Conservation (phyloP, 1,140 invertebrate genomes). For the Scylla paramamosain region DNA sequence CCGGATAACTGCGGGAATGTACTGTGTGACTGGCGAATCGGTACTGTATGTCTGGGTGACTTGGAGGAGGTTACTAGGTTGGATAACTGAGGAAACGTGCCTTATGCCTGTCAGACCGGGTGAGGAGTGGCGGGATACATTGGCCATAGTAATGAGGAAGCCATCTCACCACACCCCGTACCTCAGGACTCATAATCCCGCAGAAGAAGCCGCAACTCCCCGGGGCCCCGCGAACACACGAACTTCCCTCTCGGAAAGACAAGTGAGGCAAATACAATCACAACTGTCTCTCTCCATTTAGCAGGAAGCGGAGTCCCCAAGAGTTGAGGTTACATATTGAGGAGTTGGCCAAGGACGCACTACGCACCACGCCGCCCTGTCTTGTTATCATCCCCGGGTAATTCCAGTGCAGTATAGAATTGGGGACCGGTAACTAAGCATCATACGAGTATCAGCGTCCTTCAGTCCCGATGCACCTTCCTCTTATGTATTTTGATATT, state of each 20-base stretch:
- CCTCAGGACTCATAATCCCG: background rate
- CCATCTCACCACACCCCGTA: background rate
- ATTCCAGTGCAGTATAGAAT: background rate
- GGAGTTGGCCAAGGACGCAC: background rate
- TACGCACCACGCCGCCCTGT: background rate
- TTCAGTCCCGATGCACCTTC: too few relatives aligned
- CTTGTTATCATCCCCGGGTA: background rate
- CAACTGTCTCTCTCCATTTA: slow-evolving; percentile 11
- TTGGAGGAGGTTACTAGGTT: too few relatives aligned
- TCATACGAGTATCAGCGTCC: too few relatives aligned
- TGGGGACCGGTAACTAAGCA: too few relatives aligned
- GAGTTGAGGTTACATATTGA: background rate
- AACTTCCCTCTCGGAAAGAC: background rate
- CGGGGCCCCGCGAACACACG: background rate
- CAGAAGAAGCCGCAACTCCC: background rate
- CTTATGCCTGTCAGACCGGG: background rate
- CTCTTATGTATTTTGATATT: too few relatives aligned
- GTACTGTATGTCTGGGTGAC: too few relatives aligned
- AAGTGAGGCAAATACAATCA: background rate
- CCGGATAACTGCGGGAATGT: too few relatives aligned
- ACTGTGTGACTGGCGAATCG: too few relatives aligned
- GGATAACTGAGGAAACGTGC: too few relatives aligned
- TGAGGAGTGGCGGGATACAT: background rate
- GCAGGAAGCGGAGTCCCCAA: background rate
- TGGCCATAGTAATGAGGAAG: background rate